phyloP scores from a whole-genome alignment of 2,888 invertebrate genomes.

The Sericinus montela region DNA sequence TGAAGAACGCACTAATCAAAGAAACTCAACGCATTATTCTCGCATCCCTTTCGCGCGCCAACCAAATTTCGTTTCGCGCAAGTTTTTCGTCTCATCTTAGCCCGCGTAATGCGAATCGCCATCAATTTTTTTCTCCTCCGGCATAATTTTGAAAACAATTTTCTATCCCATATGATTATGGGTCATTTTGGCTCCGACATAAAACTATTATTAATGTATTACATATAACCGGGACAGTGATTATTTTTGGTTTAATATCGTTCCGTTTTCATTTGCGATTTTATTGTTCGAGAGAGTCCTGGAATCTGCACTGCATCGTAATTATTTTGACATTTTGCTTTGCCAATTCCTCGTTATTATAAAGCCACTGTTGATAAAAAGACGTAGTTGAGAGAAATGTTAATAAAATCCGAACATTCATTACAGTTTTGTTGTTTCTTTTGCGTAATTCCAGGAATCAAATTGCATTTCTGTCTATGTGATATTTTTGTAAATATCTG shows the following conservation, averaged over 20 bases:
- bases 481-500: too few species aligned
- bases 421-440: background rate
- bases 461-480: too few species aligned
- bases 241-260: constrained; percentile 44
- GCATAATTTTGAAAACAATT: constrained; percentile 71
- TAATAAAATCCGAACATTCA: constrained; percentile 2
- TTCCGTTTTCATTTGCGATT: constrained; percentile 30
- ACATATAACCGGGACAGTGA: constrained; percentile 43
- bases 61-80: constrained; percentile 50
- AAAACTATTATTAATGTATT: constrained; percentile 74
- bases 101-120: constrained; percentile 52
- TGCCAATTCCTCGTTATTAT: constrained; percentile 22
- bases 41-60: constrained; percentile 35
- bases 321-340: constrained; percentile 32
- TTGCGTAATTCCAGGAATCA: too few species aligned
- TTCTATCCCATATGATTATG: constrained; percentile 75
- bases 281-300: constrained; percentile 31
- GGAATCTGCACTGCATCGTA: constrained; percentile 25
- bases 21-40: constrained; percentile 49
- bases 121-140: constrained; percentile 58
- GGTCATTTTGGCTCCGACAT: constrained; percentile 62
- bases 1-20: constrained; percentile 52
- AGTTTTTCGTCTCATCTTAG: constrained; percentile 65
- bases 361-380: constrained; percentile 20
- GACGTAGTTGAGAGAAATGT: background rate